Percentiles rank a stretch among this genome's conserved stretches.
Evolutionary conservation across 2,797 vertebrate species (phyloP).

Genomic region (Peromyscus melanophrys): DNA sequence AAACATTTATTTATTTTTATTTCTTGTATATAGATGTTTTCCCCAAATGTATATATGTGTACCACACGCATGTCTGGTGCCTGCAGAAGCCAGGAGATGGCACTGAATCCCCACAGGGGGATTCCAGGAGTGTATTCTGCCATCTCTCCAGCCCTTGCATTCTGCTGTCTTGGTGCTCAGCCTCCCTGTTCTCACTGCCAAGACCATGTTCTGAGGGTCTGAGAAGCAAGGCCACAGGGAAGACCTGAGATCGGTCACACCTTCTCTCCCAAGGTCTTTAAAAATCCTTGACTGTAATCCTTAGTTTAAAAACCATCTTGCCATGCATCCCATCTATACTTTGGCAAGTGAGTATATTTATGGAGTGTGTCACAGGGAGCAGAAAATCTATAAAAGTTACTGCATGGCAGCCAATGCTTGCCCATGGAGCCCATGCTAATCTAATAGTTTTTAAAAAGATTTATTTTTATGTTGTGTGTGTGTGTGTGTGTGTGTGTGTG

Average conservation of each 20-base stretch:
- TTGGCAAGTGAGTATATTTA: background rate
- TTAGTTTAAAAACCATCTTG: background rate
- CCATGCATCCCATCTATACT: background rate
- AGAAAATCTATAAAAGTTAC: background rate
- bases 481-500: background rate
- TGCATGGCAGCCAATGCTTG: background rate
- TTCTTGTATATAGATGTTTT: background rate
- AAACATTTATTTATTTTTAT: background rate
- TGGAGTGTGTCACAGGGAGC: background rate
- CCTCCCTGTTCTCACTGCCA: background rate
- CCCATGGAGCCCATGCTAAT: background rate
- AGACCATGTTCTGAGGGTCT: background rate
- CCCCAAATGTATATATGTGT: background rate
- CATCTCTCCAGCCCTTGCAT: background rate
- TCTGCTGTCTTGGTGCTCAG: background rate
- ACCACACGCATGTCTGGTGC: background rate
- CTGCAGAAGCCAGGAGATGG: background rate
- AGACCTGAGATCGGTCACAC: background rate
- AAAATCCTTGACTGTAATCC: background rate
- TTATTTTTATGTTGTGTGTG: background rate
- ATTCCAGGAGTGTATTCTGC: background rate
- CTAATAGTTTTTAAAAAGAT: background rate
- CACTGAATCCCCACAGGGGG: background rate
- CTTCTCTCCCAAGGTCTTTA: background rate
- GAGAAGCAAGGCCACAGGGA: background rate